Conservation (phyloP, 2,888 invertebrate species). For the Drosophila prolongata region DNA sequence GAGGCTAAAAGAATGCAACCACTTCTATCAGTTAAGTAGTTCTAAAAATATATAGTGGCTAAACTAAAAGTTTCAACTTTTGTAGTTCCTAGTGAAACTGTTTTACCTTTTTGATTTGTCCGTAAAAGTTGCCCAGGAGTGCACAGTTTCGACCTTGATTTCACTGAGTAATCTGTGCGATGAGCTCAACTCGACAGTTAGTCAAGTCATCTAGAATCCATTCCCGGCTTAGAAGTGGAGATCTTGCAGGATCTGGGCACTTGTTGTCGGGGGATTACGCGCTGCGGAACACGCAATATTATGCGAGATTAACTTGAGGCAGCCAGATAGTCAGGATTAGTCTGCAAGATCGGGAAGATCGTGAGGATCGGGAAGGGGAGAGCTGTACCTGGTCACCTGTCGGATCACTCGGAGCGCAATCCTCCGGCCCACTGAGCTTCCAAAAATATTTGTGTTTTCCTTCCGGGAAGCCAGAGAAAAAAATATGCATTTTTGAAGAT, state of each 20-base stretch:
- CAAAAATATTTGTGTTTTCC: conserved; percentile 57
- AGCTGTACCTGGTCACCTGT: conserved; percentile 20
- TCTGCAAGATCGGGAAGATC: not conserved
- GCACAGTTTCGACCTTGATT: not conserved
- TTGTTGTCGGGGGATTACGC: conserved; percentile 51
- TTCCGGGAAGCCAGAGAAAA: conserved; percentile 51
- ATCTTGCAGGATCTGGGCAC: conserved; percentile 22
- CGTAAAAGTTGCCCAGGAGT: not conserved
- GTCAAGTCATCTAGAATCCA: conserved; percentile 16
- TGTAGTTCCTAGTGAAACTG: not conserved
- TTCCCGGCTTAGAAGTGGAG: conserved; percentile 14
- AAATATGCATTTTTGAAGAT: conserved; percentile 6
- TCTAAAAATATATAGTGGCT: no score
- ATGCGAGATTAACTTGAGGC: conserved; percentile 69
- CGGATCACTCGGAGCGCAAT: conserved; percentile 3
- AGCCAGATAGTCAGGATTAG: conserved; percentile 46
- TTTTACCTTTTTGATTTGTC: not conserved
- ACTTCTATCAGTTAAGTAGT: no score
- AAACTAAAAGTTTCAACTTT: no score
- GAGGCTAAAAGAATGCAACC: no score
- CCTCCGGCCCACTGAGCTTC: conserved; percentile 30
- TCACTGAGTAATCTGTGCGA: not conserved
- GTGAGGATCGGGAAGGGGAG: not conserved
- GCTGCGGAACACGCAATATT: conserved; percentile 62
- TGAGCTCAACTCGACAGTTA: conserved; percentile 24